These are phyloP conservation scores for Oreohelix idahoensis DNA, from an alignment of 1,140 invertebrate genomes.

Conservation along the genomic window DNA sequence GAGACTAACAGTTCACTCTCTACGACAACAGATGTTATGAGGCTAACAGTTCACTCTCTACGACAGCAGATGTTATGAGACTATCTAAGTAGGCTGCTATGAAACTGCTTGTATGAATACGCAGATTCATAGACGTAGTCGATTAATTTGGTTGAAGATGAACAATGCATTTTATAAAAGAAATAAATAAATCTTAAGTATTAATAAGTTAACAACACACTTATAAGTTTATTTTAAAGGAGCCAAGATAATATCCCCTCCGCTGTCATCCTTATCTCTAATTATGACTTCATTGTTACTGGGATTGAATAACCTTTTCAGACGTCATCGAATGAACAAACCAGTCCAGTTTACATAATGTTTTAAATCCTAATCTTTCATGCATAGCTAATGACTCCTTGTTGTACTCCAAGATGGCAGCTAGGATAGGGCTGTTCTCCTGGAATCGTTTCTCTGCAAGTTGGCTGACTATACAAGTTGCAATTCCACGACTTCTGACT, in stretches of 20 bases:
- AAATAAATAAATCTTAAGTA: too few species aligned
- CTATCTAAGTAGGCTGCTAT: too few species aligned
- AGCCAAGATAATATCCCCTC: not conserved
- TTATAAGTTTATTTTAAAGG: too few species aligned
- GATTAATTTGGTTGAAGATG: too few species aligned
- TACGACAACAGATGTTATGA: too few species aligned
- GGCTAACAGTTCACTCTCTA: too few species aligned
- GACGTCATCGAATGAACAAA: not conserved
- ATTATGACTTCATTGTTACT: not conserved
- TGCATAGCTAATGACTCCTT: not conserved
- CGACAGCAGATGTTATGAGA: too few species aligned
- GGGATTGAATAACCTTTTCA: not conserved
- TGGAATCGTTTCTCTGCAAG: not conserved
- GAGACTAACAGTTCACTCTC: too few species aligned
- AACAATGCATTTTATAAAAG: too few species aligned
- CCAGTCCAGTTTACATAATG: not conserved
- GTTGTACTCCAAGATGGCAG: not conserved
- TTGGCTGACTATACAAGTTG: not conserved
- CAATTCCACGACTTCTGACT: not conserved
- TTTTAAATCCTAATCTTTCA: not conserved
- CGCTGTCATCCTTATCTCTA: not conserved
- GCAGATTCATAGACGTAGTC: too few species aligned
- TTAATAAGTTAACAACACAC: too few species aligned
- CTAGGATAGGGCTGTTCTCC: not conserved
- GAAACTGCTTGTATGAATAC: too few species aligned